A percentile compares a stretch with the other conserved stretches of the same genome.
Evolutionary conservation across 1,140 invertebrate genomes (phyloP).

Genomic region (Ganaspis sp.): DNA sequence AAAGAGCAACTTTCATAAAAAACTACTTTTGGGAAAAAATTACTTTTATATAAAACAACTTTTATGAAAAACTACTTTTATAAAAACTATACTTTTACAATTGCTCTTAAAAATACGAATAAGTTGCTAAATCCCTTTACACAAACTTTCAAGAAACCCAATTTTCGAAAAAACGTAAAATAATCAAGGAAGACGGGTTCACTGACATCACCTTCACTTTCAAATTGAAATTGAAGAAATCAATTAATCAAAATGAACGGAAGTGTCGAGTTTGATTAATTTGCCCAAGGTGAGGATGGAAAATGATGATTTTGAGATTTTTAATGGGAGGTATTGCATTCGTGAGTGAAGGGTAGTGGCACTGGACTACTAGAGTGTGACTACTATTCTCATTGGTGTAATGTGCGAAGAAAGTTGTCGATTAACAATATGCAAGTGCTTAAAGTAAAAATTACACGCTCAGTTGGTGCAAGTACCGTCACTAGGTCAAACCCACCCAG

Average conservation of each 20-base stretch:
- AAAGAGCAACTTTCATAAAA: too few species aligned
- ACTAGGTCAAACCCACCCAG: slow-evolving; percentile 35
- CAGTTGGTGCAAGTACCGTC: neutral
- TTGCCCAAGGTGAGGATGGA: neutral
- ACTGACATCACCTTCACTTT: neutral
- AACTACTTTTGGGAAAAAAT: too few species aligned
- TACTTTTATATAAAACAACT: too few species aligned
- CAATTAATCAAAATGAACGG: neutral
- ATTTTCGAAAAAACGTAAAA: neutral
- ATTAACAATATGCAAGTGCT: slow-evolving; percentile 21
- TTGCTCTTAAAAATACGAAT: too few species aligned
- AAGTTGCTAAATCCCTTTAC: too few species aligned
- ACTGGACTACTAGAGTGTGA: neutral
- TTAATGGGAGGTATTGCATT: neutral
- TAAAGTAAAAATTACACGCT: neutral
- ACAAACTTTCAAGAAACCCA: too few species aligned
- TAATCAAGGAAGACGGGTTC: neutral
- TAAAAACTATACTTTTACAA: too few species aligned
- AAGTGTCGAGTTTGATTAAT: slow-evolving; percentile 13
- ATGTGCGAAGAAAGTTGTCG: slow-evolving; percentile 5
- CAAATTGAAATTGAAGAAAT: neutral
- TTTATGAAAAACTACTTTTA: too few species aligned
- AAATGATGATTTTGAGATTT: neutral
- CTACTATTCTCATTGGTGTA: neutral
- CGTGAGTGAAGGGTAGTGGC: slow-evolving; percentile 11